A percentile compares a stretch with the other conserved stretches of the same genome.
These are phyloP conservation scores for Sylvietta virens DNA, from an alignment of 2,113 vertebrate species.

Conservation along the genomic window DNA sequence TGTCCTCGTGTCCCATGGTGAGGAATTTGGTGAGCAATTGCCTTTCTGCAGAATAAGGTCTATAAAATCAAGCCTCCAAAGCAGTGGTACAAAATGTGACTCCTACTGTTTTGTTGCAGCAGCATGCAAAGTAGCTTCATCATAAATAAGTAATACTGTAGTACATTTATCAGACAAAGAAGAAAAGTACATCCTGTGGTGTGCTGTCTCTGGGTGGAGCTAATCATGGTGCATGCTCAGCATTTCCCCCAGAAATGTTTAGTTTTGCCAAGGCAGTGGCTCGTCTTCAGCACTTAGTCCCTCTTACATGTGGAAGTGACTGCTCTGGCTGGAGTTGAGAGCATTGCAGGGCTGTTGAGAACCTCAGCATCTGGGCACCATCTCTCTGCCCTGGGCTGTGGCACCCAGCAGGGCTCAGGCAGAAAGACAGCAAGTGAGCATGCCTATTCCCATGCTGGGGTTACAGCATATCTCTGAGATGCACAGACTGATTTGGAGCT, in stretches of 20 bases:
- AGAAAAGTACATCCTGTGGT: neutral
- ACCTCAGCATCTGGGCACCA: neutral
- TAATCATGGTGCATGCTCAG: neutral
- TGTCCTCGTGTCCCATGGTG: neutral
- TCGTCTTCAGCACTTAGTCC: neutral
- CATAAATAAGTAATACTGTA: conserved; percentile 3
- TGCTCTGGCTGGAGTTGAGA: neutral
- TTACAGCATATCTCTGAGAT: neutral
- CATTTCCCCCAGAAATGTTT: neutral
- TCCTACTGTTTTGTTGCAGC: neutral
- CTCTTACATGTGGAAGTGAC: neutral
- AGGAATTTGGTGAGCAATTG: neutral
- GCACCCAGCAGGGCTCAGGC: neutral
- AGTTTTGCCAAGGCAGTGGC: neutral
- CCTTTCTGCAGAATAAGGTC: neutral
- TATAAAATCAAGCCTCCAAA: neutral
- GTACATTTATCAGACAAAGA: neutral
- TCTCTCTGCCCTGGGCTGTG: accelerated
- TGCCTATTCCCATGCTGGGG: neutral
- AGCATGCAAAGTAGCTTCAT: neutral
- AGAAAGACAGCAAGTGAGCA: accelerated
- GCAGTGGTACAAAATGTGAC: neutral
- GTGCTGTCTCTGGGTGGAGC: neutral
- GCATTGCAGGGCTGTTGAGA: neutral
- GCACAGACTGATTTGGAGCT: neutral